A percentile compares a stretch with the other conserved stretches of the same genome.
Conservation (phyloP, 2,797 vertebrate genomes). For the Cheirogaleus major region DNA sequence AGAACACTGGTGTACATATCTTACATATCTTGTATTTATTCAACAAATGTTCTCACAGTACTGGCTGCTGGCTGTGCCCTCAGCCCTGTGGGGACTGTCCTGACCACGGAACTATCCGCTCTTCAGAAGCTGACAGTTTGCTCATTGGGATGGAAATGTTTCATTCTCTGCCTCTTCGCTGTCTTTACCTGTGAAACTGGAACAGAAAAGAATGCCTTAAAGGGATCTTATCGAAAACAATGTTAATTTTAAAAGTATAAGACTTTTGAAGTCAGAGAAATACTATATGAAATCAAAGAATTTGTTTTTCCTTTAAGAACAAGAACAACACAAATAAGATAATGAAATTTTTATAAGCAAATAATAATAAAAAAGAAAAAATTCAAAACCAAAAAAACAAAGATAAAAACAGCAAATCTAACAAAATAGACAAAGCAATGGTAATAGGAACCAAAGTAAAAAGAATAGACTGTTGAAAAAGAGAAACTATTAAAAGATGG, state of each 20-base stretch:
- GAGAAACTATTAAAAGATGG: background rate
- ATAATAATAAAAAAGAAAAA: background rate
- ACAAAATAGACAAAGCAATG: background rate
- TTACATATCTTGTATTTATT: background rate
- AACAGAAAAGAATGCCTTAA: background rate
- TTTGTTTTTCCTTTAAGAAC: background rate
- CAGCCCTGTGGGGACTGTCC: background rate
- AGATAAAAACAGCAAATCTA: background rate
- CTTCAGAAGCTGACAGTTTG: background rate
- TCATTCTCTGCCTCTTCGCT: background rate
- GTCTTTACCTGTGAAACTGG: background rate
- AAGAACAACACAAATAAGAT: background rate
- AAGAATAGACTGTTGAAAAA: background rate
- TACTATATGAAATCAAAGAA: background rate
- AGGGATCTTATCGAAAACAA: background rate
- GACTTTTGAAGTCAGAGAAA: background rate
- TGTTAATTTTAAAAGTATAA: background rate
- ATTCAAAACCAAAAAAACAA: background rate
- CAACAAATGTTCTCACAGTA: background rate
- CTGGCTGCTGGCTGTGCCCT: no score
- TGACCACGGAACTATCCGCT: background rate
- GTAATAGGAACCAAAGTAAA: background rate
- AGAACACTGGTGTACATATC: background rate
- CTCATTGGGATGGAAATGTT: background rate
- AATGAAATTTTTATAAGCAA: background rate